These are phyloP conservation scores for Hemicrepidius hirtus DNA, from an alignment of 2,888 invertebrate genomes.

Conservation along the genomic window DNA sequence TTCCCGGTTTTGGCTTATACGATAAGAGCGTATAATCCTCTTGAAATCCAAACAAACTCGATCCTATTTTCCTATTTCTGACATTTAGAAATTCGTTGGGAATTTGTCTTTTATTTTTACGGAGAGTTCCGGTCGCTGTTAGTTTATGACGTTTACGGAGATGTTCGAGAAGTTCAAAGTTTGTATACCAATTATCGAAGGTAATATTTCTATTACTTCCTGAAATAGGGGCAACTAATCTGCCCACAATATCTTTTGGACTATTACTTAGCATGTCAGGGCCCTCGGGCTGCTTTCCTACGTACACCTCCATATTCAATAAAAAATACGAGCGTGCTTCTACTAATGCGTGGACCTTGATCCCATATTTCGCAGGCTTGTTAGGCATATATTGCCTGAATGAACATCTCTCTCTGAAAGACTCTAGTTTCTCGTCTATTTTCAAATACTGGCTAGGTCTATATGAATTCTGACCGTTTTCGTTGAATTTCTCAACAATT, in stretches of 20 bases:
- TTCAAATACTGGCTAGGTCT: conserved; percentile 57
- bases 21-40: conserved; percentile 39
- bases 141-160: conserved; percentile 42
- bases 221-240: conserved; percentile 51
- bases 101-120: conserved; percentile 49
- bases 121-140: conserved; percentile 49
- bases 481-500: conserved; percentile 58
- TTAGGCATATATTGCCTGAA: conserved; percentile 62
- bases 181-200: conserved; percentile 60
- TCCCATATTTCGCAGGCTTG: conserved; percentile 61
- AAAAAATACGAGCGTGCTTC: conserved; percentile 57
- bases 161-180: conserved; percentile 44
- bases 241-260: conserved; percentile 52
- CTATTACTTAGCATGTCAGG: conserved; percentile 50
- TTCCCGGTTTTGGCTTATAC: conserved; percentile 44
- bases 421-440: conserved; percentile 60
- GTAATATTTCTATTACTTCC: conserved; percentile 60
- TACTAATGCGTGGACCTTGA: conserved; percentile 58
- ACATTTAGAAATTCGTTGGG: conserved; percentile 26
- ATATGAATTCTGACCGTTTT: conserved; percentile 58
- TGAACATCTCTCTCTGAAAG: conserved; percentile 49
- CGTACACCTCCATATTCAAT: conserved; percentile 58
- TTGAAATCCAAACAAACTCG: conserved; percentile 32
- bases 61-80: background rate
- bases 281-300: conserved; percentile 59